Evolutionary conservation across 2,888 invertebrate species (phyloP), one percentile per base, ranked within the genome.

Genomic region (Shargacucullia verbasci): DNA sequence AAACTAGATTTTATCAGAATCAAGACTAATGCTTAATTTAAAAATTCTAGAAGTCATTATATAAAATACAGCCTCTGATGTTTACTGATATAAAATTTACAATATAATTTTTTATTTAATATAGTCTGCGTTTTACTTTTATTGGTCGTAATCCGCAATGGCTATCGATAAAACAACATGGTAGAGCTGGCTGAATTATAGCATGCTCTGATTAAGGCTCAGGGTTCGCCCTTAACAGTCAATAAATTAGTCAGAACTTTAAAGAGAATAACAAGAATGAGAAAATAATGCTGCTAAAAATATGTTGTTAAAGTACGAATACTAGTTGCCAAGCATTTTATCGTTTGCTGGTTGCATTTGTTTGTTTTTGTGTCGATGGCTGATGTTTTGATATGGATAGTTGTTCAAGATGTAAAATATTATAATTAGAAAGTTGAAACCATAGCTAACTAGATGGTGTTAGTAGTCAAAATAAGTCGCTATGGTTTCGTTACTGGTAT

Each of bases 71-170:
- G 12, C 12, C 29, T 14, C 34, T 31, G 8, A 15, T 7, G 15
- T 27, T 27, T 14, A n/a, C n/a, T n/a, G n/a, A n/a, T n/a, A n/a
- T n/a, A 27, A 41, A 43, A 0, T 12, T 11, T 15, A 1, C 11
- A 29, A 20, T 31, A 38, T 6, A 38, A 48, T 10, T 34, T 48
- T 27, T 49, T 35, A 9, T 27, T 39, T 60, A 43, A n/a, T 33
- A 39, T 35, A 59, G 41, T 29, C 46, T 55, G 70, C 78, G 70
- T 79, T 81, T 79, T 80, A 75, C 77, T 84, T 86, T 84, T 85
- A 86, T 83, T 71, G 82, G 76, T 76, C 70, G 74, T 86, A 76
- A 82, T 71, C 80, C 66, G 68, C 63, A 68, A 76, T 74, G 73
- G 65, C 65, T 56, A 62, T 59, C 73, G 57, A 76, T 68, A 73